Percentiles rank a stretch among this genome's conserved stretches.
Conservation (phyloP, 2,888 invertebrate species). For the Ischnus inquisitorius region DNA sequence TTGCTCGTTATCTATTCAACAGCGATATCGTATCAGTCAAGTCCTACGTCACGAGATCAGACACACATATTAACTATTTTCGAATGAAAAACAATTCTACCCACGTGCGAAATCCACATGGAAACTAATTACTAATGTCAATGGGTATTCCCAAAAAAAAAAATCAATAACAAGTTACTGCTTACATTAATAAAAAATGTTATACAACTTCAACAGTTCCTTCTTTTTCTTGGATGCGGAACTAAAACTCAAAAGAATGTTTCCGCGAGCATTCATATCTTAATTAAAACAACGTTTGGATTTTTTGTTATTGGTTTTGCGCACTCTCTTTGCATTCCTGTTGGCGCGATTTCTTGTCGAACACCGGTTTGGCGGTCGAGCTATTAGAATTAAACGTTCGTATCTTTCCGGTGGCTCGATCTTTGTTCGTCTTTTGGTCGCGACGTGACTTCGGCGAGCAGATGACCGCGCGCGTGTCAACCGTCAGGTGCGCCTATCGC, state of each 20-base stretch:
- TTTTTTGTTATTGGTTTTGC: not conserved
- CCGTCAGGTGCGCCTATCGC: constrained; percentile 23
- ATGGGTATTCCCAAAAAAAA: too few relatives aligned
- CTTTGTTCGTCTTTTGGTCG: constrained; percentile 20
- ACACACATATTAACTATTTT: not conserved
- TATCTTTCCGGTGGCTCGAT: not conserved
- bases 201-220: too few relatives aligned
- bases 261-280: not conserved
- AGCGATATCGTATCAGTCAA: not conserved
- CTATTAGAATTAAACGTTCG: constrained; percentile 1
- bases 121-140: too few relatives aligned
- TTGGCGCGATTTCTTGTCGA: not conserved
- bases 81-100: not conserved
- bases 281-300: not conserved
- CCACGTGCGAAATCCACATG: not conserved
- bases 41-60: not conserved
- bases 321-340: constrained; percentile 11
- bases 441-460: not conserved
- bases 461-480: constrained; percentile 8
- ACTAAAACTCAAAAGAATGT: not conserved
- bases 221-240: not conserved
- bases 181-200: too few relatives aligned
- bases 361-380: not conserved
- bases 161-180: too few relatives aligned
- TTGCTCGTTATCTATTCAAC: not conserved